These are phyloP conservation scores for Condylostylus longicornis DNA, from an alignment of 1,140 invertebrate genomes.

Conservation along the genomic window DNA sequence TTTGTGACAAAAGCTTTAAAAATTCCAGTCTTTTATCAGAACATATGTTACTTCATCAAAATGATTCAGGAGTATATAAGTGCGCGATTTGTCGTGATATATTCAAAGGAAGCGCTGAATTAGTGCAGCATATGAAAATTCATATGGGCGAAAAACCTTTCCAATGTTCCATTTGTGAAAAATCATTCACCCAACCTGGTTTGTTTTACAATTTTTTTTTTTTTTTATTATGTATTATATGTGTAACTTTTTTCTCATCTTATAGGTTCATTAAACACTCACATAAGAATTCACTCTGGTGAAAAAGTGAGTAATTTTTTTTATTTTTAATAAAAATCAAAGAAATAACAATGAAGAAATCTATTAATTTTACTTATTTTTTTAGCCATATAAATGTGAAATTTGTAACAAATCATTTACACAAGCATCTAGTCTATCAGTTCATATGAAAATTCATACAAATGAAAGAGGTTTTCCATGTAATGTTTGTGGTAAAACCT, in stretches of 20 bases:
- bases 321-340: no score
- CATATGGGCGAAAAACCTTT: conserved; percentile 40
- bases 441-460: conserved; percentile 46
- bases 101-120: conserved; percentile 41
- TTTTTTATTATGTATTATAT: no score
- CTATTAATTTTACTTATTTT: no score
- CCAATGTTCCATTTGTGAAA: conserved; percentile 48
- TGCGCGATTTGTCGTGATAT: conserved; percentile 43
- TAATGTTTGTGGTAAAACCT: conserved; percentile 29
- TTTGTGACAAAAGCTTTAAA: conserved; percentile 29
- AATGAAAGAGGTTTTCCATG: conserved; percentile 29
- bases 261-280: conserved; percentile 62
- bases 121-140: conserved; percentile 47
- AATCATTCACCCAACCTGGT: conserved; percentile 51
- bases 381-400: conserved; percentile 39
- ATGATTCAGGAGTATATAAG: conserved; percentile 31
- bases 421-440: conserved; percentile 41
- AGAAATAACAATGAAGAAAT: no score
- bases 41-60: conserved; percentile 27
- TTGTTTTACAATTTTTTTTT: no score
- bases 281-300: conserved; percentile 57
- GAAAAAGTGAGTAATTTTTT: no score
- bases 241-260: no score
- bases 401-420: conserved; percentile 44
- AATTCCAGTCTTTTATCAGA: conserved; percentile 25